These are phyloP conservation scores for Cryptotis parvus DNA, from an alignment of 2,113 vertebrate species.

Conservation along the genomic window DNA sequence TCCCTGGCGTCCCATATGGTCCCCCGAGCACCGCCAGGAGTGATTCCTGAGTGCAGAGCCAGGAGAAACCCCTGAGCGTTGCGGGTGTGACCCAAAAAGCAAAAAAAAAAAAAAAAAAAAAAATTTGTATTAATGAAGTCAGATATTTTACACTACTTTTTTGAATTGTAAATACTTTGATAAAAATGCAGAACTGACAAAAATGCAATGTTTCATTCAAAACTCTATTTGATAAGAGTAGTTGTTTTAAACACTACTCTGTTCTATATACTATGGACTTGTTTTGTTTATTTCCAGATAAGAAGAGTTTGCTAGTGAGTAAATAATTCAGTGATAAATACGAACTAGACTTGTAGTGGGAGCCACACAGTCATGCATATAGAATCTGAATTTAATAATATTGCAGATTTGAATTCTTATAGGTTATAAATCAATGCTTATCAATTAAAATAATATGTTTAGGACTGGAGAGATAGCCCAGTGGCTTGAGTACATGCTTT, in stretches of 20 bases:
- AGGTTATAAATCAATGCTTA: not conserved
- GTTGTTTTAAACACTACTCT: not conserved
- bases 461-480: not conserved
- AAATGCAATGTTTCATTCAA: not conserved
- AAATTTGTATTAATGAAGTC: conserved; percentile 5
- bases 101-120: no score
- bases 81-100: no score
- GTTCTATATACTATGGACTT: not conserved
- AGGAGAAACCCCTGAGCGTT: no score
- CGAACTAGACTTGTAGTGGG: not conserved
- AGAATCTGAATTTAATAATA: not conserved
- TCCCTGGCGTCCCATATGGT: no score
- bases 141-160: not conserved
- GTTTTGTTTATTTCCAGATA: not conserved
- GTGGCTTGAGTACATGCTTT: not conserved
- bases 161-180: conserved; percentile 14
- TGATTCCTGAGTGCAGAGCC: no score
- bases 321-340: not conserved
- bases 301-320: not conserved
- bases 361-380: not conserved
- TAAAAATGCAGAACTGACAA: no score
- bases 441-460: not conserved
- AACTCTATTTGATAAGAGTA: conserved; percentile 41
- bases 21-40: no score
- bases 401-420: not conserved